phyloP scores from a whole-genome alignment of 2,797 vertebrate genomes.

The Emys orbicularis region DNA sequence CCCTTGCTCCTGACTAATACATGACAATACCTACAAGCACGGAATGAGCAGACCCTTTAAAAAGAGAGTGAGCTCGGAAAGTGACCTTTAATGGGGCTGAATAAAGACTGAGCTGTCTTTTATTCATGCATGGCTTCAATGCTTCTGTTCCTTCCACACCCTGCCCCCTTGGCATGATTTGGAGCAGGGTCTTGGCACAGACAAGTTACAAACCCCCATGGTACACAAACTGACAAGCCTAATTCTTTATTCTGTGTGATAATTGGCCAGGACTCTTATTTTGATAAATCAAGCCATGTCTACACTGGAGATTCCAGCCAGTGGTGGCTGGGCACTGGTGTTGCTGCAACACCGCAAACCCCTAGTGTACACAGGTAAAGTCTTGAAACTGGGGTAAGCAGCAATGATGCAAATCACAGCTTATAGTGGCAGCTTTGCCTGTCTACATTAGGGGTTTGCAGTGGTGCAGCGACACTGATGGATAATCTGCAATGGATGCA shows the following conservation, averaged over 20 bases:
- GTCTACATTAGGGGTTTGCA: not conserved
- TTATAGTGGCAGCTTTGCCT: not conserved
- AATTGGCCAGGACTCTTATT: not conserved
- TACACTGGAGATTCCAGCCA: not conserved
- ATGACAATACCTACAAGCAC: not conserved
- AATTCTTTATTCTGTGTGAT: not conserved
- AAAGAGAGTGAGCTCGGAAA: not conserved
- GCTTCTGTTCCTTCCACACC: slow-evolving; percentile 52
- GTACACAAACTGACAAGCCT: slow-evolving; percentile 44
- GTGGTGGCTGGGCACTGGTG: not conserved
- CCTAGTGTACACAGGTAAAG: not conserved
- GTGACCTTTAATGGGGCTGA: slow-evolving; percentile 43
- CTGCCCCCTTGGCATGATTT: slow-evolving; percentile 47
- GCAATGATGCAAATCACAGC: not conserved
- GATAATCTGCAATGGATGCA: not conserved
- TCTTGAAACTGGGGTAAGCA: not conserved
- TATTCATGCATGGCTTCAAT: slow-evolving; percentile 62
- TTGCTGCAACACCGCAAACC: not conserved
- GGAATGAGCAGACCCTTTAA: not conserved
- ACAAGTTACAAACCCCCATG: slow-evolving; percentile 50
- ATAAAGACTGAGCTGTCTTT: slow-evolving; percentile 60
- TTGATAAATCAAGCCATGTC: not conserved
- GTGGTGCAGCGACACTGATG: not conserved
- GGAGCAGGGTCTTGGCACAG: slow-evolving; percentile 47
- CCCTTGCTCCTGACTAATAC: not conserved